These are phyloP conservation scores for Proisotoma minuta DNA, from an alignment of 2,888 invertebrate genomes.

Conservation along the genomic window DNA sequence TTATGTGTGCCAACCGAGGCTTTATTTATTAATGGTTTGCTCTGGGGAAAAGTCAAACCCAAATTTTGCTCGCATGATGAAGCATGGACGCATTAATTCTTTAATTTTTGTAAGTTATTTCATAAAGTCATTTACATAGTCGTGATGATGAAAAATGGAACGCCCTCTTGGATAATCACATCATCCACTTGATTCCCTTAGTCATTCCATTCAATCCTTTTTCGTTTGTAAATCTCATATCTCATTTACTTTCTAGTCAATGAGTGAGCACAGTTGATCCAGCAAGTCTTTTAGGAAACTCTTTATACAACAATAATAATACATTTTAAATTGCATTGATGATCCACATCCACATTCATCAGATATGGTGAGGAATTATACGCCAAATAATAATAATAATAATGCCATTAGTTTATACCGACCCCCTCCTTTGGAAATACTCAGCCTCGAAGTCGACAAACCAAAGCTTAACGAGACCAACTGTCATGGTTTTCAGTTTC, in stretches of 20 bases:
- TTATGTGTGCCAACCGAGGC: no score
- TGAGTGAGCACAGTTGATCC: no score
- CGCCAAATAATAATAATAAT: constrained; percentile 2
- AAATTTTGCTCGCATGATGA: no score
- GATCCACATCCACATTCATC: neutral
- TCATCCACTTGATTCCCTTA: constrained; percentile 44
- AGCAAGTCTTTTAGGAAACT: no score
- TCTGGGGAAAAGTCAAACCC: no score
- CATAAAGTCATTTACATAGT: constrained; percentile 44
- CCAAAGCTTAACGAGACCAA: constrained; percentile 16
- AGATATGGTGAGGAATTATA: constrained; percentile 4
- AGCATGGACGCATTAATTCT: neutral
- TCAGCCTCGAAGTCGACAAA: constrained; percentile 1
- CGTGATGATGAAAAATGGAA: constrained; percentile 43
- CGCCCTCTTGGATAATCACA: constrained; percentile 45
- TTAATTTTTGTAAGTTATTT: neutral
- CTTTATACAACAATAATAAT: no score
- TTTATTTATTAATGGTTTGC: no score
- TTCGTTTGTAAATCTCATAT: constrained; percentile 15
- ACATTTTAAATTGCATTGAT: neutral
- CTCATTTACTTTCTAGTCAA: neutral
- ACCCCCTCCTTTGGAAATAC: no score
- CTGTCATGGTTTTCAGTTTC: constrained; percentile 8
- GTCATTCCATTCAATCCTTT: constrained; percentile 31
- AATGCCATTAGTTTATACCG: neutral